Evolutionary conservation across 2,113 vertebrate species (phyloP).

Genomic region (Sapayoa aenigma): DNA sequence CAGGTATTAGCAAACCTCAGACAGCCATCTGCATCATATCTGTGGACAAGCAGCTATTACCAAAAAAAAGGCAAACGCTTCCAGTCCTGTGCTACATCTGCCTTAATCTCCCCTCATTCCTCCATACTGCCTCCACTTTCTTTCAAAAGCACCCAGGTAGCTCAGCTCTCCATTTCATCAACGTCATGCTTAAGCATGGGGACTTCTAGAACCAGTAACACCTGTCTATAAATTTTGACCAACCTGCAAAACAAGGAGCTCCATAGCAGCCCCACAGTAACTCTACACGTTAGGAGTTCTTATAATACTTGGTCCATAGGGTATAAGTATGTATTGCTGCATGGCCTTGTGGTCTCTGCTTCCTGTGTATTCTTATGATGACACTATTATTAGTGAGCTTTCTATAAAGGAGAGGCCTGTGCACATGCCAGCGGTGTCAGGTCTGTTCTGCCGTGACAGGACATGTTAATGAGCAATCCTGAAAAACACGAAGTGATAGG

Average conservation of each 20-base stretch:
- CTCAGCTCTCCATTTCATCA: conserved; percentile 54
- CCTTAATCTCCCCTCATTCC: conserved; percentile 78
- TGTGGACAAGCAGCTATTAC: conserved; percentile 86
- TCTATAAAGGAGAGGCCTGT: conserved; percentile 57
- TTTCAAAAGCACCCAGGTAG: conserved; percentile 59
- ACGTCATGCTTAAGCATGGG: conserved; percentile 32
- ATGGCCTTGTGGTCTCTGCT: conserved; percentile 72
- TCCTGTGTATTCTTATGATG: conserved; percentile 67
- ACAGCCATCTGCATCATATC: conserved; percentile 78
- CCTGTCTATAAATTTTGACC: conserved; percentile 37
- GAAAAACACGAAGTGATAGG: not conserved
- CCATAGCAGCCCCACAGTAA: conserved; percentile 47
- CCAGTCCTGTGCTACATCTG: conserved; percentile 76
- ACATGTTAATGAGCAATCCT: not conserved
- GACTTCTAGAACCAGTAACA: conserved; percentile 47
- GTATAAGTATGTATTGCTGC: conserved; percentile 65
- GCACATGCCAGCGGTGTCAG: conserved; percentile 25
- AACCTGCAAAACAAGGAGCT: conserved; percentile 31
- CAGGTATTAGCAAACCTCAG: conserved; percentile 79
- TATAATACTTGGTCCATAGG: conserved; percentile 45
- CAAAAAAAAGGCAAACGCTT: conserved; percentile 80
- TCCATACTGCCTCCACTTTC: conserved; percentile 60
- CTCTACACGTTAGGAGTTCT: conserved; percentile 49
- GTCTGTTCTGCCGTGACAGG: conserved; percentile 32
- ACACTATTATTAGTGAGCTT: conserved; percentile 62